Evolutionary conservation across 1,140 invertebrate genomes (phyloP).

Genomic region (Drosophila malerkotliana): DNA sequence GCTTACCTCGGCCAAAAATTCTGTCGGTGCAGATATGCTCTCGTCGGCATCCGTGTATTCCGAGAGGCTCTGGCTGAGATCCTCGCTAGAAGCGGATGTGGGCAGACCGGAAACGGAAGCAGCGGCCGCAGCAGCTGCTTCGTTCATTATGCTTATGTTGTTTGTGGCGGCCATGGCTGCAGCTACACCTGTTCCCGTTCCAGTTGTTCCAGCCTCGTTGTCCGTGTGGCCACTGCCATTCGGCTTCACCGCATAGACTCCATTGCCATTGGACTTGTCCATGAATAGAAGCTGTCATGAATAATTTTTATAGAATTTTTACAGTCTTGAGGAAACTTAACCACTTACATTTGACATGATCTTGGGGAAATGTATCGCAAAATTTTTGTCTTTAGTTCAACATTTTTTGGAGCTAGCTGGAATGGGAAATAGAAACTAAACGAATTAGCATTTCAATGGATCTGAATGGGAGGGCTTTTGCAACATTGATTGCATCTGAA

Average conservation of each 20-base stretch:
- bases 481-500: conserved; percentile 13
- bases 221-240: conserved; percentile 50
- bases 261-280: conserved; percentile 83
- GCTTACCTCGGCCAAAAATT: conserved; percentile 88
- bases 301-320: too few relatives aligned
- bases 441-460: conserved; percentile 31
- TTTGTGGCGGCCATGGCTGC: conserved; percentile 33
- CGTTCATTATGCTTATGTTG: conserved; percentile 71
- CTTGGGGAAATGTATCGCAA: conserved; percentile 3
- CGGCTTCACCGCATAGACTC: conserved; percentile 63
- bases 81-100: conserved; percentile 81
- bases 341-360: conserved; percentile 72
- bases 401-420: conserved; percentile 62
- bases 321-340: too few relatives aligned
- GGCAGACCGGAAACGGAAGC: conserved; percentile 64
- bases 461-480: background rate
- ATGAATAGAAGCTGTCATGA: conserved; percentile 65
- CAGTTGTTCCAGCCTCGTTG: conserved; percentile 48
- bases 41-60: conserved; percentile 90
- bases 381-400: conserved; percentile 18
- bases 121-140: conserved; percentile 56
- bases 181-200: conserved; percentile 16
- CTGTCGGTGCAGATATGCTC: conserved; percentile 88
- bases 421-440: conserved; percentile 33
- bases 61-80: conserved; percentile 82